Conservation (phyloP, 2,113 vertebrate species). For the Anolis sagrei region DNA sequence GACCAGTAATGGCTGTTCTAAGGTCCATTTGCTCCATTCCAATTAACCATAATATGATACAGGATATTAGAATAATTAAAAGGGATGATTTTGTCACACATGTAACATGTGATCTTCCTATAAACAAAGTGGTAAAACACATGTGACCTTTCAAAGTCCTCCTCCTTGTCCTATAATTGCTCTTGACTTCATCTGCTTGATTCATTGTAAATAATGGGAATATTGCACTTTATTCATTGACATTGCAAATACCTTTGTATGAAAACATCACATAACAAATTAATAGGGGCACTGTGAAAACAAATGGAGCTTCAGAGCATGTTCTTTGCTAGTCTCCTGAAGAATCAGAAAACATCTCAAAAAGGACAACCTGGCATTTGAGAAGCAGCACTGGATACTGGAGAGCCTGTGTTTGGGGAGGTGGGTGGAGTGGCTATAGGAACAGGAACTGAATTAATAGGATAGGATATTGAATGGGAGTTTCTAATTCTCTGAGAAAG, state of each 20-base stretch:
- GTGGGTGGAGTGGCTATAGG: background rate
- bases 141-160: background rate
- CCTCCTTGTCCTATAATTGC: background rate
- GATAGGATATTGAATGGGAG: background rate
- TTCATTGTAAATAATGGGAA: background rate
- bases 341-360: background rate
- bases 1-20: too few species aligned
- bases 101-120: background rate
- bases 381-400: background rate
- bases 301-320: background rate
- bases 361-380: background rate
- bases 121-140: background rate
- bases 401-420: background rate
- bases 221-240: background rate
- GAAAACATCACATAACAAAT: background rate
- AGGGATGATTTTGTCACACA: too few species aligned
- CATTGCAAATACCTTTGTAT: too few species aligned
- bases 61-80: too few species aligned
- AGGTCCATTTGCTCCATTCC: too few species aligned
- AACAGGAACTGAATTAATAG: background rate
- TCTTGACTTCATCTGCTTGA: background rate
- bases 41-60: too few species aligned
- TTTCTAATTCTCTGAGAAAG: background rate
- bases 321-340: background rate
- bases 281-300: background rate